A percentile compares a stretch with the other conserved stretches of the same genome.
These are phyloP conservation scores for Biston betularia DNA, from an alignment of 2,888 invertebrate genomes.

Conservation along the genomic window DNA sequence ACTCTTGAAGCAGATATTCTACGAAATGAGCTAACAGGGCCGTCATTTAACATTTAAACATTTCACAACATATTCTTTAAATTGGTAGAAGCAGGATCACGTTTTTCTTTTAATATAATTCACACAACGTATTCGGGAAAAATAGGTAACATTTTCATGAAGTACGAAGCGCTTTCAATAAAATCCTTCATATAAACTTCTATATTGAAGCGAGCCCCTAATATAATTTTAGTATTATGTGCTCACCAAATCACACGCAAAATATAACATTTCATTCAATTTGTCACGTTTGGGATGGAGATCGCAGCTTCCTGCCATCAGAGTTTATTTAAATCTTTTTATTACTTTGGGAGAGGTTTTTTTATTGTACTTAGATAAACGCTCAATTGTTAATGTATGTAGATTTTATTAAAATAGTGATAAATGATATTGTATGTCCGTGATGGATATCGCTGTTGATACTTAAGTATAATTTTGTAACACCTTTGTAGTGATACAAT, in stretches of 20 bases:
- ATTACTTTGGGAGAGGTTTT: not conserved
- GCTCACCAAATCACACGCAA: slow-evolving; percentile 47
- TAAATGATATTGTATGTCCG: too few species aligned
- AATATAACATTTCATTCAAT: slow-evolving; percentile 55
- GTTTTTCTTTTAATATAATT: slow-evolving; percentile 50
- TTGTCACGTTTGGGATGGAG: slow-evolving; percentile 48
- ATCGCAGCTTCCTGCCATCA: not conserved
- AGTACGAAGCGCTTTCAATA: slow-evolving; percentile 47
- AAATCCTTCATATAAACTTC: slow-evolving; percentile 45
- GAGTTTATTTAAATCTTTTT: slow-evolving; percentile 10
- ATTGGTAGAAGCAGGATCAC: slow-evolving; percentile 31
- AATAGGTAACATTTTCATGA: slow-evolving; percentile 47
- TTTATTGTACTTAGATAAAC: not conserved
- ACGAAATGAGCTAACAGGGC: too few species aligned
- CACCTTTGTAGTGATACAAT: too few species aligned
- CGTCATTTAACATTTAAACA: not conserved
- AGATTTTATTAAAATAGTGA: too few species aligned
- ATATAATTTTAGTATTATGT: slow-evolving; percentile 46
- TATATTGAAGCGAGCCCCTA: slow-evolving; percentile 38
- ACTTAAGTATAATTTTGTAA: too few species aligned
- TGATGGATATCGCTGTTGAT: too few species aligned
- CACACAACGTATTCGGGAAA: slow-evolving; percentile 39
- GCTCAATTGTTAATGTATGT: not conserved
- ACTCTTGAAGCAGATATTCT: too few species aligned
- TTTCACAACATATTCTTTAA: not conserved